Evolutionary conservation across 2,888 invertebrate species (phyloP).

Genomic region (Polyommatus icarus): DNA sequence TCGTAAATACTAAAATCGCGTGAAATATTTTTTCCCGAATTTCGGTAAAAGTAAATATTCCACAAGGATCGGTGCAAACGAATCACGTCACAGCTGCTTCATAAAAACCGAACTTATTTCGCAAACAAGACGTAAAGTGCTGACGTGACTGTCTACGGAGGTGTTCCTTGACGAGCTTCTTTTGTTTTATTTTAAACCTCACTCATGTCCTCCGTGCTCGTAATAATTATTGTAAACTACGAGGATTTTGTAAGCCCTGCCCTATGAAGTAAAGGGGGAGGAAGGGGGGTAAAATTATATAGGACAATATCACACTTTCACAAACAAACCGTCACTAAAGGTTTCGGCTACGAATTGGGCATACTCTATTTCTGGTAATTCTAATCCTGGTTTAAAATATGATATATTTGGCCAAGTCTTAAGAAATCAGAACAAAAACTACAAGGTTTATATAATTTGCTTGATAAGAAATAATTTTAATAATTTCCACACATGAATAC

Average conservation of each 20-base stretch:
- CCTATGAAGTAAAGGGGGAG: no score
- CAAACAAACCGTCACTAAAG: no score
- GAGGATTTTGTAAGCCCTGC: not conserved
- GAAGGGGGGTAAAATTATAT: no score
- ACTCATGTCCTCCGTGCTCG: not conserved
- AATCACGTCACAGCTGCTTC: constrained; percentile 25
- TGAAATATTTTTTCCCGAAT: constrained; percentile 15
- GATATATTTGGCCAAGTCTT: not conserved
- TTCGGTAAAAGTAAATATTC: constrained; percentile 21
- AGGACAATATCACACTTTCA: no score
- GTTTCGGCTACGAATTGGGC: no score
- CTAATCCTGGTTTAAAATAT: no score
- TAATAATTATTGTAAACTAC: not conserved
- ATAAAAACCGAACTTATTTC: constrained; percentile 27
- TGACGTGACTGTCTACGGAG: constrained; percentile 7
- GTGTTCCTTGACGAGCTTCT: not conserved
- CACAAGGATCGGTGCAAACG: constrained; percentile 7
- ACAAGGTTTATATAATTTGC: not conserved
- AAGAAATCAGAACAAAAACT: not conserved
- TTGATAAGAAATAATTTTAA: no score
- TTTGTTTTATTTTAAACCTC: not conserved
- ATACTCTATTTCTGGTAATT: no score
- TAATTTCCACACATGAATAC: no score
- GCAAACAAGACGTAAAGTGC: constrained; percentile 23
- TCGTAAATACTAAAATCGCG: constrained; percentile 17